Evolutionary conservation across 2,113 vertebrate species (phyloP).

Genomic region (Pluvialis apricaria): DNA sequence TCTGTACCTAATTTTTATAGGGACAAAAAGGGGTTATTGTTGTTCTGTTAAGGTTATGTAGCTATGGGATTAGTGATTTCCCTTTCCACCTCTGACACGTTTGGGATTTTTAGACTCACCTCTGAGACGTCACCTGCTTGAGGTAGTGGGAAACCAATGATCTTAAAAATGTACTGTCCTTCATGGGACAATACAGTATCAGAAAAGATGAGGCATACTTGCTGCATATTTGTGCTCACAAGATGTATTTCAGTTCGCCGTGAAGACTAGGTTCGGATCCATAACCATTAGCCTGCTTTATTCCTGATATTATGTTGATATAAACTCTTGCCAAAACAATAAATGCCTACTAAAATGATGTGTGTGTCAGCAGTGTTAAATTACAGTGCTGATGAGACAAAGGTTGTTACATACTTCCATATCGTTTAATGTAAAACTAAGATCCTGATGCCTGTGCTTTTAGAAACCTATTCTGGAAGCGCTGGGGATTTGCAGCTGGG

Average conservation of each 20-base stretch:
- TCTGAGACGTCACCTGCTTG: accelerated
- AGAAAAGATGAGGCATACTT: neutral
- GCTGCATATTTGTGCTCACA: neutral
- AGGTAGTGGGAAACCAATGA: neutral
- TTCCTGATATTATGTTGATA: neutral
- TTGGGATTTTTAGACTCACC: neutral
- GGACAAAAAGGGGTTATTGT: neutral
- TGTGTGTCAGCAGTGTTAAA: neutral
- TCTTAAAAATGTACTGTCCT: neutral
- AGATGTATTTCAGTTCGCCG: neutral
- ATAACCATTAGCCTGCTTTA: neutral
- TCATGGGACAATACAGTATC: neutral
- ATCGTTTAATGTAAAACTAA: neutral
- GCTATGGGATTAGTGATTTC: neutral
- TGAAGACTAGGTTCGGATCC: neutral
- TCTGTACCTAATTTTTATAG: neutral
- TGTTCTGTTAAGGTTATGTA: neutral
- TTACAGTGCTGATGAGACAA: neutral
- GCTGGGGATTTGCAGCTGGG: neutral
- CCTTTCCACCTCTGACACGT: neutral
- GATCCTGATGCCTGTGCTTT: neutral
- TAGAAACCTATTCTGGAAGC: neutral
- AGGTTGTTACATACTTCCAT: neutral
- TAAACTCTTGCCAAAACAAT: neutral
- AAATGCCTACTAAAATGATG: neutral